Percentiles rank a stretch among this genome's conserved stretches.
Conservation (phyloP, 2,113 vertebrate species). For the Sitta europaea region DNA sequence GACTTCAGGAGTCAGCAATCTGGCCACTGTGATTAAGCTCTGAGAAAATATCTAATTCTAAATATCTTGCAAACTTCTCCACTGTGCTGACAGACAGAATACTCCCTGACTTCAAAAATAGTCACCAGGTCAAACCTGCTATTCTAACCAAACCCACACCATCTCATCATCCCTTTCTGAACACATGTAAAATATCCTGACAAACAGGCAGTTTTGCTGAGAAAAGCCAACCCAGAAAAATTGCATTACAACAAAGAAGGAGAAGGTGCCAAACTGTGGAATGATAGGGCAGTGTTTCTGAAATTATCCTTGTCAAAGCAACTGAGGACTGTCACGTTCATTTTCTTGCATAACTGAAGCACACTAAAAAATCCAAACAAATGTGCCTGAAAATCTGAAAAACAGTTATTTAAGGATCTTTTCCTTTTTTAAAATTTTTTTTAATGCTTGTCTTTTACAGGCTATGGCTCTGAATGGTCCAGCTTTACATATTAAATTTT, state of each 20-base stretch:
- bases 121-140: neutral
- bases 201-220: neutral
- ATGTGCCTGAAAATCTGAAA: conserved; percentile 12
- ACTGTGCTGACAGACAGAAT: neutral
- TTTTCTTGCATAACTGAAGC: conserved; percentile 33
- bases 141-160: neutral
- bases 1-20: neutral
- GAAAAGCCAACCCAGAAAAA: conserved; percentile 9
- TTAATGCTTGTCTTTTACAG: neutral
- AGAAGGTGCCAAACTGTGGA: conserved; percentile 34
- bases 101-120: neutral
- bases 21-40: neutral
- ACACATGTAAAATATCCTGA: neutral
- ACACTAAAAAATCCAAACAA: conserved; percentile 27
- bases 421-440: neutral
- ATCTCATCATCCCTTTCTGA: neutral
- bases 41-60: neutral
- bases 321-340: neutral
- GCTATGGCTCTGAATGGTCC: neutral
- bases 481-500: neutral
- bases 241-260: neutral
- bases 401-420: neutral
- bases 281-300: conserved; percentile 32
- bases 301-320: conserved; percentile 45
- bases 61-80: neutral